Percentiles rank a stretch among this genome's conserved stretches.
These are phyloP conservation scores for Zygogramma bicolorata DNA, from an alignment of 2,888 invertebrate genomes.

Conservation along the genomic window DNA sequence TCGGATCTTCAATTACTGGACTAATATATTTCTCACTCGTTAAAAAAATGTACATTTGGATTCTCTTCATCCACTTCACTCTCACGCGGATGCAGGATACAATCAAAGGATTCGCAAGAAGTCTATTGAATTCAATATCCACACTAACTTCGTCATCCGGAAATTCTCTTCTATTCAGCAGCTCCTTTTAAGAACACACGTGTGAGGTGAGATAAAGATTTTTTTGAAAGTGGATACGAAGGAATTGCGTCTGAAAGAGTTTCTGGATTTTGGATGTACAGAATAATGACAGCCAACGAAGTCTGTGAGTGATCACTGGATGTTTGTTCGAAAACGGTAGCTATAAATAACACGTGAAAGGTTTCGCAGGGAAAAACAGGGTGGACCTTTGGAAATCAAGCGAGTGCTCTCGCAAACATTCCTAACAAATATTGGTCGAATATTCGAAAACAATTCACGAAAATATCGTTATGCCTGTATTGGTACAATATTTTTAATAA, in stretches of 20 bases:
- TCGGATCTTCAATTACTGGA: too few species aligned
- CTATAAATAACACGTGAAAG: too few species aligned
- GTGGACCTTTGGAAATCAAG: too few species aligned
- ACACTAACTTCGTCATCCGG: background rate
- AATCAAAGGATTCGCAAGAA: background rate
- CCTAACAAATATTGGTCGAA: too few species aligned
- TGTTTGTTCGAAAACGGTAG: too few species aligned
- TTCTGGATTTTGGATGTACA: background rate
- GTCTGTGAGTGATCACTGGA: too few species aligned
- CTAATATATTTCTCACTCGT: background rate
- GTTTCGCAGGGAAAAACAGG: too few species aligned
- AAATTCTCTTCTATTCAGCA: background rate
- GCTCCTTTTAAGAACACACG: background rate
- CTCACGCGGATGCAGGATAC: background rate
- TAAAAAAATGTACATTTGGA: background rate
- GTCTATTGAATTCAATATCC: constrained; percentile 5
- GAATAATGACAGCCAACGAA: too few species aligned
- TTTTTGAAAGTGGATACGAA: background rate
- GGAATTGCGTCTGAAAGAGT: background rate
- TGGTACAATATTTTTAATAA: too few species aligned
- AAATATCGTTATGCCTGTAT: too few species aligned
- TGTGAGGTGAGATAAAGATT: background rate
- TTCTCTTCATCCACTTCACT: background rate
- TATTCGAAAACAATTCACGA: too few species aligned
- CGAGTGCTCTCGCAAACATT: too few species aligned